These are phyloP conservation scores for Pteropus rufus DNA, from an alignment of 2,797 vertebrate species.

Conservation along the genomic window DNA sequence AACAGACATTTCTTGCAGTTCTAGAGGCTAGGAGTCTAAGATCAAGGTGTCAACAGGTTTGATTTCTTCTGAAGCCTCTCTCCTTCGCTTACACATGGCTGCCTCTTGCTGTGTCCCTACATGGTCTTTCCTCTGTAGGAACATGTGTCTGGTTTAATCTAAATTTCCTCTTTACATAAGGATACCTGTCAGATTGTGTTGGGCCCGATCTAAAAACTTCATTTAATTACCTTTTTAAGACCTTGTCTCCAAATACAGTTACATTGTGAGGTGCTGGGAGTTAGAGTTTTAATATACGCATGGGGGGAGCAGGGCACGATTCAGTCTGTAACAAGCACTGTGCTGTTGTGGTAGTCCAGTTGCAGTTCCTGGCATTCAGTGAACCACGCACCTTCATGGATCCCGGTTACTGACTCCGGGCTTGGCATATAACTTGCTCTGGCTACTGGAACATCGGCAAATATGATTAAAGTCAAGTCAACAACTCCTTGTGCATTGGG, in stretches of 20 bases:
- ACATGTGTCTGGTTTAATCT: too few relatives aligned
- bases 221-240: neutral
- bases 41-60: neutral
- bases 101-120: fast-evolving
- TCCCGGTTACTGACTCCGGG: neutral
- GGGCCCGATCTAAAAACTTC: neutral
- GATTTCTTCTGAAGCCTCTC: neutral
- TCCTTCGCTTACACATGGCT: neutral
- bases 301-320: neutral
- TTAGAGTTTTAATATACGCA: neutral
- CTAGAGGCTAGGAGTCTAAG: neutral
- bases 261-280: neutral
- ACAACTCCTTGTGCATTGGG: neutral
- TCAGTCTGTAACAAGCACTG: neutral
- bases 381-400: neutral
- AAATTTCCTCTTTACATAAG: neutral
- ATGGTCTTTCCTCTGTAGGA: neutral
- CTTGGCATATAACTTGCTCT: neutral
- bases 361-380: too few relatives aligned
- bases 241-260: neutral
- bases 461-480: neutral
- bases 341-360: neutral
- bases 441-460: neutral
- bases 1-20: neutral
- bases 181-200: neutral